Percentiles rank a stretch among this genome's conserved stretches.
These are phyloP conservation scores for Thermophis baileyi DNA, from an alignment of 2,113 vertebrate genomes.

Conservation along the genomic window DNA sequence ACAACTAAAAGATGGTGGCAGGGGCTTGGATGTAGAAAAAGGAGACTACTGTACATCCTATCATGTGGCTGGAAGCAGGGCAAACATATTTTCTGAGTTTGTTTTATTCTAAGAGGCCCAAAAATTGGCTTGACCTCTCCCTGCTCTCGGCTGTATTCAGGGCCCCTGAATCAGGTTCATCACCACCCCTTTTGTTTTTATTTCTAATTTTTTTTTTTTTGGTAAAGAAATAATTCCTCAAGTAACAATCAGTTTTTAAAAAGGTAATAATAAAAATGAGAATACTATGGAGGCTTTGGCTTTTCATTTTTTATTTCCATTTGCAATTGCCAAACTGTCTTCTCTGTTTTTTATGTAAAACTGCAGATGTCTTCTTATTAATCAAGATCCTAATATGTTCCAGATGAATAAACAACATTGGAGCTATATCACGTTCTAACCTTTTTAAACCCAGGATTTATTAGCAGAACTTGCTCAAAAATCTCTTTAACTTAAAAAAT, in stretches of 20 bases:
- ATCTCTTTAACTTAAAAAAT: conserved; percentile 82
- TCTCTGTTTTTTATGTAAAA: conserved; percentile 77
- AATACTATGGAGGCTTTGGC: conserved; percentile 63
- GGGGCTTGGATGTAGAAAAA: not conserved
- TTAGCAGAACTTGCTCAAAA: conserved; percentile 69
- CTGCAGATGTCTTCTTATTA: conserved; percentile 89
- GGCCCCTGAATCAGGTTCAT: not conserved
- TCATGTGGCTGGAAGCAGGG: not conserved
- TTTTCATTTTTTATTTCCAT: conserved; percentile 67
- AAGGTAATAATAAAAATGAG: not conserved
- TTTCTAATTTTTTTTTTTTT: not conserved
- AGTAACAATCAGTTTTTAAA: conserved; percentile 66
- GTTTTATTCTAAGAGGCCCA: not conserved
- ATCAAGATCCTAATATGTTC: conserved; percentile 93
- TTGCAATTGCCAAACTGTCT: conserved; percentile 71
- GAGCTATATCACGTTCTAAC: conserved; percentile 67
- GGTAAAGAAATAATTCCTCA: conserved; percentile 45
- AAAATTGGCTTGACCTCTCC: not conserved
- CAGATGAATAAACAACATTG: conserved; percentile 97
- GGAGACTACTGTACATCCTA: not conserved
- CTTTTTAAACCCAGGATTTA: conserved; percentile 75
- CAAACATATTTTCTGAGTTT: not conserved
- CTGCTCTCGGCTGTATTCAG: not conserved
- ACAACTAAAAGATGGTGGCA: not conserved
- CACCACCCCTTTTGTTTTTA: not conserved